Conservation (phyloP, 37 sponge, comb jelly and placozoan genomes). For the Chondrosia reniformis region DNA sequence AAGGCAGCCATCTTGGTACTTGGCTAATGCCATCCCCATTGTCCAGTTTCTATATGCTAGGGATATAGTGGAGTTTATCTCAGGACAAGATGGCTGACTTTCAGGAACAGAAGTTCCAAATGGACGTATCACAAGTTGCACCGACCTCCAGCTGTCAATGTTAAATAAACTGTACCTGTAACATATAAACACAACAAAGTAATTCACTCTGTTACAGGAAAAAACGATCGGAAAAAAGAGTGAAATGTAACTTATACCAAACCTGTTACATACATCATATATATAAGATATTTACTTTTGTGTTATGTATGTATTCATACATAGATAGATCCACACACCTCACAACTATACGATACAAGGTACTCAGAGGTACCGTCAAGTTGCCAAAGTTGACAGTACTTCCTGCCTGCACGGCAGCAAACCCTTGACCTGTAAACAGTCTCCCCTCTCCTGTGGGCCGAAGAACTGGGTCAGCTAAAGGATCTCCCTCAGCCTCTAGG, state of each 20-base stretch:
- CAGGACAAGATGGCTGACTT: background rate
- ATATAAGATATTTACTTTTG: too few relatives aligned
- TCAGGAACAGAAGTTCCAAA: background rate
- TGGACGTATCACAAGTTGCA: background rate
- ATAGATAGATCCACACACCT: background rate
- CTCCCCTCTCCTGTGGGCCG: constrained; percentile 21
- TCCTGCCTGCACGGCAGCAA: constrained; percentile 7
- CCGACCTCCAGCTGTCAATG: constrained; percentile 8
- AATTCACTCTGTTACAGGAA: too few relatives aligned
- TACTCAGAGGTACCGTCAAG: constrained; percentile 30
- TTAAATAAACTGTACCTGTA: constrained; percentile 4
- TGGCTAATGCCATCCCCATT: constrained; percentile 37
- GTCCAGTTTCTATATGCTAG: constrained; percentile 36
- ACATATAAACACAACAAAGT: too few relatives aligned
- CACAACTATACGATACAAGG: constrained; percentile 10
- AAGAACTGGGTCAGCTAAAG: background rate
- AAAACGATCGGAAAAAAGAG: too few relatives aligned
- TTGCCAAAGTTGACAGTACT: constrained; percentile 21
- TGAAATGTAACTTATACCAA: too few relatives aligned
- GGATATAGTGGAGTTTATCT: background rate
- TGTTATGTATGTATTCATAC: background rate
- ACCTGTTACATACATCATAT: too few relatives aligned
- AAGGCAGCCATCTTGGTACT: constrained; percentile 33
- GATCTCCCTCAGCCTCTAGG: constrained; percentile 48
- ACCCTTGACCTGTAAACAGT: constrained; percentile 49